These are phyloP conservation scores for Oophaga sylvatica DNA, from an alignment of 2,797 vertebrate genomes.

Conservation along the genomic window DNA sequence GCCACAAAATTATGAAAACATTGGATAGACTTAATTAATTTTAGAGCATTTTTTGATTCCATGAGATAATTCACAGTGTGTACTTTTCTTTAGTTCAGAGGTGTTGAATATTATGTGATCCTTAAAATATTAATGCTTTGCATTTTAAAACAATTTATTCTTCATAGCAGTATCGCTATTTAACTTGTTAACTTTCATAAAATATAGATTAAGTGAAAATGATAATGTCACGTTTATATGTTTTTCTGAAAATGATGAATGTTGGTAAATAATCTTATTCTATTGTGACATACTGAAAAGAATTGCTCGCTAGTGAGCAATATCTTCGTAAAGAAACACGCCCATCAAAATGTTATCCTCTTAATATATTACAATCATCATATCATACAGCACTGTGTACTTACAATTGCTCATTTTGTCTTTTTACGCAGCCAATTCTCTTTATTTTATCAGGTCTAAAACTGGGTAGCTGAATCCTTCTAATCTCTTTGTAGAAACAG, in stretches of 20 bases:
- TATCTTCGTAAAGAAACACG: no score
- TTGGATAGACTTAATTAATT: slow-evolving; percentile 21
- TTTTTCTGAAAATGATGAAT: background rate
- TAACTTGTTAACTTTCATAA: background rate
- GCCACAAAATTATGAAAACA: slow-evolving; percentile 18
- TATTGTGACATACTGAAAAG: no score
- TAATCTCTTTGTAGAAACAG: no score
- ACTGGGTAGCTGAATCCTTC: no score
- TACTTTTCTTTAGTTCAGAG: slow-evolving; percentile 11
- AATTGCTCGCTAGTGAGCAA: no score
- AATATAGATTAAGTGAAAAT: background rate
- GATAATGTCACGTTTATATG: background rate
- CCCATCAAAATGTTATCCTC: no score
- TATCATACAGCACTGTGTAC: no score
- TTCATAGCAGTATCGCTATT: background rate
- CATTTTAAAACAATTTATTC: slow-evolving; percentile 4
- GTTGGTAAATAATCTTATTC: background rate
- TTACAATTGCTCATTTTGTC: no score
- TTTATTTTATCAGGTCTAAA: no score
- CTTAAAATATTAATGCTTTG: background rate
- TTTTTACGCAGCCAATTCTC: no score
- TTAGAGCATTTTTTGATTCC: slow-evolving; percentile 18
- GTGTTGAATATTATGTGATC: background rate
- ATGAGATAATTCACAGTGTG: background rate
- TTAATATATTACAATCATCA: no score